These are phyloP conservation scores for Odocoileus virginianus DNA, from an alignment of 2,113 vertebrate genomes.

Conservation along the genomic window DNA sequence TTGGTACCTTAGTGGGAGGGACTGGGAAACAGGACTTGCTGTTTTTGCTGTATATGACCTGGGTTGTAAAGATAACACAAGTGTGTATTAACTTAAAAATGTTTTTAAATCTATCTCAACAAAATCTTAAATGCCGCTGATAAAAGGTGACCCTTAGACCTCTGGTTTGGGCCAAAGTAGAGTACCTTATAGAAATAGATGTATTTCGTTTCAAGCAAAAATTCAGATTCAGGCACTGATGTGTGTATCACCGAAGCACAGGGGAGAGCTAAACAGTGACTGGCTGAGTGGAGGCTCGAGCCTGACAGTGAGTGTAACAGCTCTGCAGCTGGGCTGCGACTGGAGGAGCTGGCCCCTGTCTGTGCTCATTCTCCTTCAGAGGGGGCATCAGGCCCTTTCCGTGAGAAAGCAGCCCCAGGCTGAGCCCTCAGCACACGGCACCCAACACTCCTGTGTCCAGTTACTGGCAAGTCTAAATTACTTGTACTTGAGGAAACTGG, in stretches of 20 bases:
- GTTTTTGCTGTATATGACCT: not conserved
- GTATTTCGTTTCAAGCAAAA: not conserved
- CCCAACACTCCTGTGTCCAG: not conserved
- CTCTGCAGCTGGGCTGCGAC: not conserved
- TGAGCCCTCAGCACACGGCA: not conserved
- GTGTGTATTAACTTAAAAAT: not conserved
- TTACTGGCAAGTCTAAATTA: not conserved
- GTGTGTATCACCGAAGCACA: not conserved
- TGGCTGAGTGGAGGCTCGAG: not conserved
- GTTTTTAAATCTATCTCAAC: not conserved
- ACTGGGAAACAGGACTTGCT: not conserved
- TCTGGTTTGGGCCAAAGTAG: not conserved
- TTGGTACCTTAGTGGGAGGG: not conserved
- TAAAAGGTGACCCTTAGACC: not conserved
- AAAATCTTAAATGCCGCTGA: not conserved
- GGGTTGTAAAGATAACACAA: not conserved
- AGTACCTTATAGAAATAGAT: not conserved
- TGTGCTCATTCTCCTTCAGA: too few species aligned
- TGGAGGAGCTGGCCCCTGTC: rapidly evolving
- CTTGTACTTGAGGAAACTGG: not conserved
- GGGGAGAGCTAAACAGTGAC: too few species aligned
- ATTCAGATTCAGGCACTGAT: not conserved
- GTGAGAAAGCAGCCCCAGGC: rapidly evolving
- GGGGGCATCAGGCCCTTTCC: not conserved
- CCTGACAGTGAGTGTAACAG: rapidly evolving